Conservation (phyloP, 1,140 invertebrate species). For the Ips typographus region DNA sequence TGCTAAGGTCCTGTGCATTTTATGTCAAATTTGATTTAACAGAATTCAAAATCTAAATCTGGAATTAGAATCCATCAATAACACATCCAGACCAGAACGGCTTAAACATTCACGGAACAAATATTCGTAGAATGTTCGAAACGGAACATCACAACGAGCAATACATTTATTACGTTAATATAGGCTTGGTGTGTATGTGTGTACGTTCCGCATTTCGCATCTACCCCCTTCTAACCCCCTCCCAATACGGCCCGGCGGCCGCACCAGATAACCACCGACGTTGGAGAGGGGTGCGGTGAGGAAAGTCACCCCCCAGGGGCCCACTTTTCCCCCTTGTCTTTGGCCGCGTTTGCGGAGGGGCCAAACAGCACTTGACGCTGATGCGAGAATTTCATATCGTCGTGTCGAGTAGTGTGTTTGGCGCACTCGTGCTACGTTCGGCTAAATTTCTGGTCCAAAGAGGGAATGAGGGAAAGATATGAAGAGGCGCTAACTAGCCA, state of each 20-base stretch:
- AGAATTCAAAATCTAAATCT: too few species aligned
- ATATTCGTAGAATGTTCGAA: too few species aligned
- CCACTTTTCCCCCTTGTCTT: conserved; percentile 3
- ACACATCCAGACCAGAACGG: too few species aligned
- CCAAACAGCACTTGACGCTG: conserved; percentile 31
- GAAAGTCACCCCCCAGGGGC: conserved; percentile 17
- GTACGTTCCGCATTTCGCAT: not conserved
- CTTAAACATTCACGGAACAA: too few species aligned
- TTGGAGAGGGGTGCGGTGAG: not conserved
- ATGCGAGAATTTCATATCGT: conserved; percentile 33
- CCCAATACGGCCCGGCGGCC: conserved; percentile 18
- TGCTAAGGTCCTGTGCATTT: too few species aligned
- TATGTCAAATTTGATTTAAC: too few species aligned
- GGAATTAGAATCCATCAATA: too few species aligned
- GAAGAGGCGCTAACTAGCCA: too few species aligned
- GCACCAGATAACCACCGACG: conserved; percentile 9
- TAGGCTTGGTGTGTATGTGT: conserved; percentile 14
- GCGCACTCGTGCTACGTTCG: conserved; percentile 24
- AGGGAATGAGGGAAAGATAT: too few species aligned
- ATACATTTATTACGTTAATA: conserved; percentile 30
- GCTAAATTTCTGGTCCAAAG: not conserved
- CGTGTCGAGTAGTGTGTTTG: conserved; percentile 10
- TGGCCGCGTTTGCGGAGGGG: conserved; percentile 15
- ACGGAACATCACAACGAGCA: conserved; percentile 5
- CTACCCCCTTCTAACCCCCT: conserved; percentile 13